Evolutionary conservation across 2,797 vertebrate genomes (phyloP).

Genomic region (Pelobates cultripes): DNA sequence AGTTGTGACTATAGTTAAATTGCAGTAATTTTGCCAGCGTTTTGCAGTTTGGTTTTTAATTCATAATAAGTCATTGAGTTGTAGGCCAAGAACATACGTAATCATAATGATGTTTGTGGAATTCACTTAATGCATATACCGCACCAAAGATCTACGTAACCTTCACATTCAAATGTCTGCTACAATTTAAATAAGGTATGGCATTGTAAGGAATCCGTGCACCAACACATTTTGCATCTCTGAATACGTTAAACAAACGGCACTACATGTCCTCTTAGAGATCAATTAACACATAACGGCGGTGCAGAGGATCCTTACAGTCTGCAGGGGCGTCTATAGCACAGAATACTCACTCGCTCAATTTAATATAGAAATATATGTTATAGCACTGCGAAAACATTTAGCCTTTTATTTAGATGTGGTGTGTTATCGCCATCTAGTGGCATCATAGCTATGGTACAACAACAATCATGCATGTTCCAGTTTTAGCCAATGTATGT

Average conservation of each 20-base stretch:
- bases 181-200: too few relatives aligned
- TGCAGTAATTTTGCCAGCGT: too few relatives aligned
- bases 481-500: too few relatives aligned
- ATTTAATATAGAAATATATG: not conserved
- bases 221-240: not conserved
- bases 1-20: too few relatives aligned
- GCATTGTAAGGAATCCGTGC: too few relatives aligned
- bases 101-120: too few relatives aligned
- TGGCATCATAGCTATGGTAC: not conserved
- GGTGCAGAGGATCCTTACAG: not conserved
- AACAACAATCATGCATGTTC: not conserved
- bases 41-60: too few relatives aligned
- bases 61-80: too few relatives aligned
- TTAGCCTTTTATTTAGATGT: not conserved
- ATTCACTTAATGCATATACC: too few relatives aligned
- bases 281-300: not conserved
- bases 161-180: too few relatives aligned
- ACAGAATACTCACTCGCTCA: not conserved
- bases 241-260: not conserved
- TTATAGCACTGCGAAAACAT: not conserved
- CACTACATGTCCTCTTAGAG: not conserved
- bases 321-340: not conserved
- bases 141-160: too few relatives aligned
- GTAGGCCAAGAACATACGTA: too few relatives aligned
- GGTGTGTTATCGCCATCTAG: slow-evolving; percentile 18